These are phyloP conservation scores for Drosophila nigricruria DNA, from an alignment of 2,888 invertebrate species.

Conservation along the genomic window DNA sequence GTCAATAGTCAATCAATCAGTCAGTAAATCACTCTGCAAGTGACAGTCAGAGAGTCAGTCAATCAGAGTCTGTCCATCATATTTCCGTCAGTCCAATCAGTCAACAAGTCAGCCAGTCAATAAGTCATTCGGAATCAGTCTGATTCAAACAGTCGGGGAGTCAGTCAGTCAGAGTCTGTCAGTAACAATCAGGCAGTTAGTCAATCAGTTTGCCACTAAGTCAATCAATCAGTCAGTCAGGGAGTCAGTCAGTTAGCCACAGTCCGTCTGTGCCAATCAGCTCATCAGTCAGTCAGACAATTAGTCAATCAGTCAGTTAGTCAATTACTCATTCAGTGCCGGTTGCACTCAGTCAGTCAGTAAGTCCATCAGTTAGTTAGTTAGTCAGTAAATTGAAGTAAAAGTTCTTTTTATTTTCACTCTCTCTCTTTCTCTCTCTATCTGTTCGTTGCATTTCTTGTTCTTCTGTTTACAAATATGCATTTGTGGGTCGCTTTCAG, in stretches of 20 bases:
- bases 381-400: conserved; percentile 15
- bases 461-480: conserved; percentile 10
- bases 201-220: not conserved
- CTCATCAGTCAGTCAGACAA: not conserved
- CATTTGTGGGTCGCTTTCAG: conserved; percentile 3
- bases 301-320: conserved; percentile 2
- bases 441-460: not conserved
- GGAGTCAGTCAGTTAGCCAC: too few relatives aligned
- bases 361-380: conserved; percentile 11
- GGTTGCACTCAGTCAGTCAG: conserved; percentile 2
- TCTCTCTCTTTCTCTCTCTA: not conserved
- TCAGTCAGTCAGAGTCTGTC: not conserved
- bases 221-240: not conserved
- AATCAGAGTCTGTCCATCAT: too few relatives aligned
- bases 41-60: not conserved
- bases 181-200: not conserved
- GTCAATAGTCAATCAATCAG: not conserved
- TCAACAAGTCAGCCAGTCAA: not conserved
- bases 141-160: not conserved
- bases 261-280: too few relatives aligned
- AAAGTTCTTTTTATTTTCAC: conserved; percentile 4
- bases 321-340: not conserved
- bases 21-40: not conserved
- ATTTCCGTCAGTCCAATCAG: conserved; percentile 4
- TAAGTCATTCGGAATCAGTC: not conserved